Percentiles rank a stretch among this genome's conserved stretches.
These are phyloP conservation scores for Spondyliosoma cantharus DNA, from an alignment of 2,797 vertebrate genomes.

Conservation along the genomic window DNA sequence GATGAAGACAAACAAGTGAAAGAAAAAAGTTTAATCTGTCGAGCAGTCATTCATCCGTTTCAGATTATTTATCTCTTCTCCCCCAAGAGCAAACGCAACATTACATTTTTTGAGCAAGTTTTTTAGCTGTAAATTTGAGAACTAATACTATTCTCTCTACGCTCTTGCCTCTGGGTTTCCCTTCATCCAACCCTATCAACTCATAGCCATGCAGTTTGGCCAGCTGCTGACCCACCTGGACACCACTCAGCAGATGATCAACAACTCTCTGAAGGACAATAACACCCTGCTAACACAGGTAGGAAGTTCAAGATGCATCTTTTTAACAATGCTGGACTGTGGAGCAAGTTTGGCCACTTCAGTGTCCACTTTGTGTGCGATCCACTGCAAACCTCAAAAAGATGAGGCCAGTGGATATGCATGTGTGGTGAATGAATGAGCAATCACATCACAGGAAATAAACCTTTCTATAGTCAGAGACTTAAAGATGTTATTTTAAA, in stretches of 20 bases:
- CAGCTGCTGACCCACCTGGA: conserved; percentile 94
- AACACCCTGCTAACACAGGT: conserved; percentile 89
- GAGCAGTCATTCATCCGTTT: conserved; percentile 20
- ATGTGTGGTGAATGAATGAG: too few relatives aligned
- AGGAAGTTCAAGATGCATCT: conserved; percentile 27
- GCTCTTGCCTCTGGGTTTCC: not conserved
- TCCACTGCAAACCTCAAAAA: not conserved
- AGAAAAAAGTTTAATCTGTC: conserved; percentile 24
- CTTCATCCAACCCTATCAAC: not conserved
- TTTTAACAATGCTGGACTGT: not conserved
- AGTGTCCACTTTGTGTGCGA: not conserved
- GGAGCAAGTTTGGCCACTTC: not conserved
- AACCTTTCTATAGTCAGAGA: not conserved
- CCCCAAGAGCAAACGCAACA: conserved; percentile 2
- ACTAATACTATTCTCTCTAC: not conserved
- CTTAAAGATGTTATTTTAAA: not conserved
- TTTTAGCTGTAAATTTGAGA: not conserved
- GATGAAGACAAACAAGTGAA: conserved; percentile 26
- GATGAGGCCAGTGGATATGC: not conserved
- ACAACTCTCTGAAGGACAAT: conserved; percentile 92
- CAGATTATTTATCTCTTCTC: not conserved
- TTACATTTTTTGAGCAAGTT: not conserved
- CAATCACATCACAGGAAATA: not conserved
- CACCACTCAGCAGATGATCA: conserved; percentile 95
- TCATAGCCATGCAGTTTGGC: conserved; percentile 93